Evolutionary conservation across 2,888 invertebrate genomes (phyloP), one percentile per base, ranked within the genome.

Genomic region (Neoscelio sp.): DNA sequence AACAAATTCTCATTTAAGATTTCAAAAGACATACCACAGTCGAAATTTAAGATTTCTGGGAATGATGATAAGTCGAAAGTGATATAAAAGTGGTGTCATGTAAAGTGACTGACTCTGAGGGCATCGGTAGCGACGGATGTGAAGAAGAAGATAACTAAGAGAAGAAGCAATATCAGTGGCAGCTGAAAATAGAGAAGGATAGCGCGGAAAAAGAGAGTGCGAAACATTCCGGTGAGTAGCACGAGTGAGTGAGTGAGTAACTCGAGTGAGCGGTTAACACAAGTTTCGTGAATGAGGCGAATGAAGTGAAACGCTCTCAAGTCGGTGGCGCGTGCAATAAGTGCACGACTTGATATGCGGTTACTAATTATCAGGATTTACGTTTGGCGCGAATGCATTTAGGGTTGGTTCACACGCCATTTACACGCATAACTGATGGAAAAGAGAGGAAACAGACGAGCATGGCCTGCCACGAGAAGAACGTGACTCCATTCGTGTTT

Each of bases 291-390:
- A 85, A 86, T 86, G 85, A 84, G 82, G 83, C 85, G 83, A 86
- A 85, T 85, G 84, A 85, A 84, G 86, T 86, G 85, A 86, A 87
- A 87, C 82, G 82, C 73, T 84, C 81, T 80, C 65, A 80, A 85
- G 84, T 84, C 82, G 84, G 83, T 85, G 83, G 83, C 84, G 85
- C 83, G 83, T 85, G 83, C 81, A 86, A 87, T 83, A 85, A 85
- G 84, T 84, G 83, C 64, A 48, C 46, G 33, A 70, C 82, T 84
- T 85, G 85, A 87, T 87, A 86, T 85, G 85, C 85, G 74, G 44
- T 87, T 87, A 87, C 87, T 87, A 88, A 88, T 88, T 86, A 87
- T 87, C 82, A 82, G 81, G 83, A 84, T 84, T 83, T 85, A 84
- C 65, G 74, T 79, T 73, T 70, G 80, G 76, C 68, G 70, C 54